Conservation (phyloP, 2,888 invertebrate genomes). For the Cephus spinipes region DNA sequence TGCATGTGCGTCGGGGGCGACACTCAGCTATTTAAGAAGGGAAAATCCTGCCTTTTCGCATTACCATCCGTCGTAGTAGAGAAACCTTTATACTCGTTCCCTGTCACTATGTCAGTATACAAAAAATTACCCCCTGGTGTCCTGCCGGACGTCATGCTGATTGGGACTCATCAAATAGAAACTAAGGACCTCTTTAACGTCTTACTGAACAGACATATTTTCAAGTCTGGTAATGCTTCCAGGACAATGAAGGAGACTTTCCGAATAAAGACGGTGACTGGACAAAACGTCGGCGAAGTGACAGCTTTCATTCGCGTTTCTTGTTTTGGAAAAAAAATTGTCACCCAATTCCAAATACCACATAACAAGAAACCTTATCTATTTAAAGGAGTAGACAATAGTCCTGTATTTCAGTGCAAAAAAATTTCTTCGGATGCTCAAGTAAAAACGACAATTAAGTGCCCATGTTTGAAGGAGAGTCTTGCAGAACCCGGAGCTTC, state of each 20-base stretch:
- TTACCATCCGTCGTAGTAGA: conserved; percentile 70
- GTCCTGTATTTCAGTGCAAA: conserved; percentile 56
- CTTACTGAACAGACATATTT: conserved; percentile 67
- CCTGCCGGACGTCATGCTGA: conserved; percentile 73
- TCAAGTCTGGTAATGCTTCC: conserved; percentile 66
- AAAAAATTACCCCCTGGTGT: conserved; percentile 74
- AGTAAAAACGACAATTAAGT: conserved; percentile 14
- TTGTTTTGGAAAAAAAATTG: conserved; percentile 75
- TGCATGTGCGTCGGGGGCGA: conserved; percentile 65
- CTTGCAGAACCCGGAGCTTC: background rate
- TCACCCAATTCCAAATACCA: conserved; percentile 74
- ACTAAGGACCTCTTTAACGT: conserved; percentile 73
- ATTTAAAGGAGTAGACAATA: conserved; percentile 52
- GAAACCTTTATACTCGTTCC: conserved; percentile 70
- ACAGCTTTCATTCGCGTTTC: conserved; percentile 74
- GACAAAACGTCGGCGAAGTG: conserved; percentile 71
- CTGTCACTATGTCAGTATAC: conserved; percentile 71
- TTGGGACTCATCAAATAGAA: conserved; percentile 73
- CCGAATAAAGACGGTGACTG: conserved; percentile 69
- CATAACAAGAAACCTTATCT: conserved; percentile 53
- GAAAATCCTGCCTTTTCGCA: conserved; percentile 78
- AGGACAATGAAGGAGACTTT: conserved; percentile 75
- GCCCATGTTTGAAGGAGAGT: conserved; percentile 5
- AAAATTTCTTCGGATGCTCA: conserved; percentile 38
- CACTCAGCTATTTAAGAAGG: conserved; percentile 71